phyloP scores from a whole-genome alignment of 1,140 invertebrate species.

The Thaumetopoea pityocampa region DNA sequence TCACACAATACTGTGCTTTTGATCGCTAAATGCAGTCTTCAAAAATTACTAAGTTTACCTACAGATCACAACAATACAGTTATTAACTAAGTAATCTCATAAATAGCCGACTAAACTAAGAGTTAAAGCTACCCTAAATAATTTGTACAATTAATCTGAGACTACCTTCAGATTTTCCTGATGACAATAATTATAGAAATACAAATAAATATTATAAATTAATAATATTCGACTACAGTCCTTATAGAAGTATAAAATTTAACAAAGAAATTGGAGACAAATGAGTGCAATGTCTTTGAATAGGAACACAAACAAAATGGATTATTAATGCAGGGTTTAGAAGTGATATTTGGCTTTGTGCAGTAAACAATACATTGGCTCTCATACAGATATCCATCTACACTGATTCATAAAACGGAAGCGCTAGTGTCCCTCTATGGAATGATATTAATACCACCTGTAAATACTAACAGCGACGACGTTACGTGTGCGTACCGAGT shows the following conservation, averaged over 20 bases:
- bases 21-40: conserved; percentile 70
- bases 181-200: conserved; percentile 57
- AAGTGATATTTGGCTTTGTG: conserved; percentile 54
- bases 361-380: conserved; percentile 25
- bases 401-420: conserved; percentile 16
- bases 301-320: conserved; percentile 62
- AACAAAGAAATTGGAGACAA: conserved; percentile 46
- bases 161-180: conserved; percentile 44
- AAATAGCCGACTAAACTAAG: conserved; percentile 67
- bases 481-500: conserved; percentile 23
- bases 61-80: conserved; percentile 67
- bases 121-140: conserved; percentile 60
- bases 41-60: conserved; percentile 48
- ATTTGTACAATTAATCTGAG: conserved; percentile 72
- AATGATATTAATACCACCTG: conserved; percentile 47
- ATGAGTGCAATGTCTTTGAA: conserved; percentile 60
- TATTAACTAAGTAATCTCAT: conserved; percentile 70
- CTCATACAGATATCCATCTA: conserved; percentile 15
- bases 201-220: conserved; percentile 70
- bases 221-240: conserved; percentile 66
- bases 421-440: conserved; percentile 36
- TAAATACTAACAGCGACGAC: conserved; percentile 12
- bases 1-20: conserved; percentile 33
- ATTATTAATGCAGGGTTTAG: conserved; percentile 33
- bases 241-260: conserved; percentile 54